Percentiles rank a stretch among this genome's conserved stretches.
phyloP scores from a whole-genome alignment of 2,113 vertebrate species.

The Anarhynchus alexandrinus region DNA sequence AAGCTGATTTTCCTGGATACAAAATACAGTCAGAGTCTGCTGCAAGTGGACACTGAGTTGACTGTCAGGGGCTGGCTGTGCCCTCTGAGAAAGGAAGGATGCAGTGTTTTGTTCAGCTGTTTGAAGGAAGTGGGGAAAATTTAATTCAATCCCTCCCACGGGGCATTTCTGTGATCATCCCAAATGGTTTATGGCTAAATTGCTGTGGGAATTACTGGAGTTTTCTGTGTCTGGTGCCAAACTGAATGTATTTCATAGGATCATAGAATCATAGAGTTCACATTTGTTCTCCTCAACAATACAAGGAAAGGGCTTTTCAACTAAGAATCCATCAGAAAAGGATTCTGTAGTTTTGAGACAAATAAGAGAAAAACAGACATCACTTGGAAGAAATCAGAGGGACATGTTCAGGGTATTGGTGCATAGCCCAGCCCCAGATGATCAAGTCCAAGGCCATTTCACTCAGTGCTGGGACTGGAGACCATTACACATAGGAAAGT shows the following conservation, averaged over 20 bases:
- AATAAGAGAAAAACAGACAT: background rate
- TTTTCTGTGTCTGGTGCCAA: background rate
- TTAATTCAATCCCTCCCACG: background rate
- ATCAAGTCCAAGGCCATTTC: background rate
- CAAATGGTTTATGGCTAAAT: background rate
- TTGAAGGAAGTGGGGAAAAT: background rate
- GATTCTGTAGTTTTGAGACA: background rate
- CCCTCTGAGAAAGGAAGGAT: background rate
- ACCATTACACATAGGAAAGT: constrained; percentile 16
- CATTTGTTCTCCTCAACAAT: background rate
- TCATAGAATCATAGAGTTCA: background rate
- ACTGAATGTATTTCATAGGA: background rate
- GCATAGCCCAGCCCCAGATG: background rate
- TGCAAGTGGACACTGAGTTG: background rate
- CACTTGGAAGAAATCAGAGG: background rate
- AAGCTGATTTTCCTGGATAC: background rate
- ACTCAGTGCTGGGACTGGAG: background rate
- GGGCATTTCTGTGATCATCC: background rate
- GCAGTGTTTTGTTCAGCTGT: background rate
- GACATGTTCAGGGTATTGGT: background rate
- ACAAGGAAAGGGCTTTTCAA: background rate
- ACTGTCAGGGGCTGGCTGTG: background rate
- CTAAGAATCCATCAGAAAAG: background rate
- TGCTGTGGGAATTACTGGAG: background rate
- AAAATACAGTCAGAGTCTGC: background rate